These are phyloP conservation scores for Hyla sarda DNA, from an alignment of 2,113 vertebrate species.

Conservation along the genomic window DNA sequence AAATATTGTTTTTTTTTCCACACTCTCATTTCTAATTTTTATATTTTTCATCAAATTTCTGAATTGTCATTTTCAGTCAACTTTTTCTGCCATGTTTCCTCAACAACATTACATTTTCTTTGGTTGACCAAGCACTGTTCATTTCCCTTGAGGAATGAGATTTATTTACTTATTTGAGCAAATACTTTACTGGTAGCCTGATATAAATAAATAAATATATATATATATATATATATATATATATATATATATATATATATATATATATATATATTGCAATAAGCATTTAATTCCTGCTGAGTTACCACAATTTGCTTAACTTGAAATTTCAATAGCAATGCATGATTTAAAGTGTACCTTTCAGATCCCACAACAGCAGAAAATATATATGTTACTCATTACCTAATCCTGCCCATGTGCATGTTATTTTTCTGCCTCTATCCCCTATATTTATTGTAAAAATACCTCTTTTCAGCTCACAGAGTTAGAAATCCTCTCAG, in stretches of 20 bases:
- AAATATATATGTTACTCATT: too few relatives aligned
- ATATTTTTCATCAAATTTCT: background rate
- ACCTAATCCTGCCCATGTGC: too few relatives aligned
- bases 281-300: conserved; percentile 3
- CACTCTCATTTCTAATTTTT: background rate
- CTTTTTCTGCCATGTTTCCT: background rate
- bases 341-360: background rate
- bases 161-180: conserved; percentile 8
- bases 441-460: too few relatives aligned
- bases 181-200: background rate
- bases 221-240: too few relatives aligned
- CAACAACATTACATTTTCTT: background rate
- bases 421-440: too few relatives aligned
- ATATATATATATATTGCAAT: too few relatives aligned
- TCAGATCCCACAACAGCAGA: too few relatives aligned
- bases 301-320: conserved; percentile 2
- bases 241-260: too few relatives aligned
- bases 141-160: conserved; percentile 15
- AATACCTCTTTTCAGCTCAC: too few relatives aligned
- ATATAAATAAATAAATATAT: too few relatives aligned
- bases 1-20: background rate
- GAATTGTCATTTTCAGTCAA: background rate
- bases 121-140: background rate
- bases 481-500: too few relatives aligned
- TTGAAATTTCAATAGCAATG: background rate